phyloP scores from a whole-genome alignment of 1,140 invertebrate species.

The Cotesia typhae region DNA sequence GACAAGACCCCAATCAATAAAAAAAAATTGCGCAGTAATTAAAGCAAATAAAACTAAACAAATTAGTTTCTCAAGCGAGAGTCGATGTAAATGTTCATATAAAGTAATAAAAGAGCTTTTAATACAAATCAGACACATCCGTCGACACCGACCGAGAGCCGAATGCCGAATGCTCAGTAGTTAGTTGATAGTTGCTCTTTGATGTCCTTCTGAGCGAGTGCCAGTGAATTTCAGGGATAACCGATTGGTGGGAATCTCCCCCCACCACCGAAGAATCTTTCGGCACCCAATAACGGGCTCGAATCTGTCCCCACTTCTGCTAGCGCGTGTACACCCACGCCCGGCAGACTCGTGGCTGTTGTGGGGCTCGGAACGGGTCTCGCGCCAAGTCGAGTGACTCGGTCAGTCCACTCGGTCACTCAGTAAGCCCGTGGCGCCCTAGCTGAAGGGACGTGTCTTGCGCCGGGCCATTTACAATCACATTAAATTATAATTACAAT shows the following conservation, averaged over 20 bases:
- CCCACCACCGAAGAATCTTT: slow-evolving; percentile 35
- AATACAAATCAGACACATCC: neutral
- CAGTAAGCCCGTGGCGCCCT: slow-evolving; percentile 61
- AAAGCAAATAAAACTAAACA: no score
- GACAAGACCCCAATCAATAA: no score
- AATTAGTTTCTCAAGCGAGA: no score
- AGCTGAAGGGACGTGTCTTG: slow-evolving; percentile 47
- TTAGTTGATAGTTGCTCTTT: slow-evolving; percentile 16
- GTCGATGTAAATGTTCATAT: neutral
- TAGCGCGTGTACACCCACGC: slow-evolving; percentile 63
- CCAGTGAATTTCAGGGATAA: neutral
- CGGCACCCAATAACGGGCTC: slow-evolving; percentile 44
- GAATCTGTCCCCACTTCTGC: slow-evolving; percentile 18
- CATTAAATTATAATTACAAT: neutral
- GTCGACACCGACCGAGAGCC: slow-evolving; percentile 46
- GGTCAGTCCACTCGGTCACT: slow-evolving; percentile 50
- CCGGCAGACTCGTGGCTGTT: slow-evolving; percentile 43
- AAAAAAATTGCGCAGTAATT: no score
- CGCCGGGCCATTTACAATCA: neutral
- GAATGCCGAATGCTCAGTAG: slow-evolving; percentile 41
- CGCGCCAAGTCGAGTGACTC: slow-evolving; percentile 25
- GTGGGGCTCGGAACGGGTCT: slow-evolving; percentile 17
- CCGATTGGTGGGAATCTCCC: slow-evolving; percentile 48
- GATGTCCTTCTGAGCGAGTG: slow-evolving; percentile 7
- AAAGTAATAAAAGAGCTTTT: neutral